Base-by-base conservation (phyloP, 2,113 vertebrate species). In the Aspiorhynchus laticeps region DNA sequence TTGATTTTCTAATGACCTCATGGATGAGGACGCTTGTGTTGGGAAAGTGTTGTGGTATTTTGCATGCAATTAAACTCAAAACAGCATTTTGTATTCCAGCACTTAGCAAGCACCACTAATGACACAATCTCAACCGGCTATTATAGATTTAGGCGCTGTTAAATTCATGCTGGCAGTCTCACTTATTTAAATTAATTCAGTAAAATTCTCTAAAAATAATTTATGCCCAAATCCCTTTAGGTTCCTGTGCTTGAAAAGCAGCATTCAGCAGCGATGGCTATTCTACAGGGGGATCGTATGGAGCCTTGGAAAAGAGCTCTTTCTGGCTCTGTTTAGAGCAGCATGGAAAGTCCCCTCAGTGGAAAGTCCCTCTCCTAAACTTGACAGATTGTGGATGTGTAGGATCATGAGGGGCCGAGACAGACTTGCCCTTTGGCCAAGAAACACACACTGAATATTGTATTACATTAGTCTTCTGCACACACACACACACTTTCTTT, bases 401-500 rank as follows among this genome's bases (percentile, higher is more conserved):
- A 53, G 77, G 83, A 88, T 87, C 86, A 79, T 88, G 76, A 87
- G 85, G 78, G 71, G 75, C 36, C 28, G 38, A 28, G 69, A 12
- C 56, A 85, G 89, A 88, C 88, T 87, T 56, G 84, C 86, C 77
- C 86, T 61, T 87, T 81, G 86, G 89, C 91, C 89, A 93, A 92
- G 88, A 88, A 91, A 90, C 87, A 91, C 87, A 90, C 85, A 91
- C 87, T 85, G 87, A 88, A 88, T 88, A 92, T 90, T 87, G 86
- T 75, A 80, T 91, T 90, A 91, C 88, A 87, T 85, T 85, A 84
- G 78, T 84, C 80, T 90, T 46, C 51, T 31, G 21, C 56, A 7
- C 28, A 7, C 65, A 9, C 17, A 3, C 31, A 80, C 63, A 43
- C 21, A 53, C 1, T n/a, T 63, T 74, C 8, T 31, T 53, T 14